Evolutionary conservation across 2,888 invertebrate genomes (phyloP).

Genomic region (Cantharis flavilabris): DNA sequence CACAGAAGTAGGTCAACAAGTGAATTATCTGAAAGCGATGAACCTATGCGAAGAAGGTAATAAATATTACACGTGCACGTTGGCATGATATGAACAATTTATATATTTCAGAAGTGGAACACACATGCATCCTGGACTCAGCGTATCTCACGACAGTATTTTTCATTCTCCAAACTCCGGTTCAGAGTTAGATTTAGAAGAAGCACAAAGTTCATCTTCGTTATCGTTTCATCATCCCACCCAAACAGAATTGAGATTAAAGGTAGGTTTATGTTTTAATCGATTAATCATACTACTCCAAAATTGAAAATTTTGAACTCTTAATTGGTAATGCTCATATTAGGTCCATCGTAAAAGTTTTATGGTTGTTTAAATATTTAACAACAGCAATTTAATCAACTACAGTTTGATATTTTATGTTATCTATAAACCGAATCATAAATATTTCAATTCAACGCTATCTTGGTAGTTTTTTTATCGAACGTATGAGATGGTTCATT

Average conservation of each 20-base stretch:
- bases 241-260: constrained; percentile 49
- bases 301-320: not conserved
- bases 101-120: constrained; percentile 49
- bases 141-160: constrained; percentile 90
- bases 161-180: constrained; percentile 75
- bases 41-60: constrained; percentile 63
- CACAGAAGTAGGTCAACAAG: constrained; percentile 63
- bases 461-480: not conserved
- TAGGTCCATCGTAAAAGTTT: not conserved
- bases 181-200: constrained; percentile 57
- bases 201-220: constrained; percentile 56
- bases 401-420: not conserved
- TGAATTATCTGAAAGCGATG: constrained; percentile 67
- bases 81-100: not conserved
- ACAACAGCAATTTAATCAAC: not conserved
- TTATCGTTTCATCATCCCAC: constrained; percentile 54
- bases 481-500: not conserved
- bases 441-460: not conserved
- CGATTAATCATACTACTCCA: not conserved
- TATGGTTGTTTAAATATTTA: not conserved
- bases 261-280: constrained; percentile 42
- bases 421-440: not conserved
- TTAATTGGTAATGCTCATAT: not conserved
- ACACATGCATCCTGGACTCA: constrained; percentile 62
- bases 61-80: constrained; percentile 40